Evolutionary conservation across 64 coral and sea anemone species (phyloP), one percentile per base, ranked within the genome.

Genomic region (Trachythela sp.): DNA sequence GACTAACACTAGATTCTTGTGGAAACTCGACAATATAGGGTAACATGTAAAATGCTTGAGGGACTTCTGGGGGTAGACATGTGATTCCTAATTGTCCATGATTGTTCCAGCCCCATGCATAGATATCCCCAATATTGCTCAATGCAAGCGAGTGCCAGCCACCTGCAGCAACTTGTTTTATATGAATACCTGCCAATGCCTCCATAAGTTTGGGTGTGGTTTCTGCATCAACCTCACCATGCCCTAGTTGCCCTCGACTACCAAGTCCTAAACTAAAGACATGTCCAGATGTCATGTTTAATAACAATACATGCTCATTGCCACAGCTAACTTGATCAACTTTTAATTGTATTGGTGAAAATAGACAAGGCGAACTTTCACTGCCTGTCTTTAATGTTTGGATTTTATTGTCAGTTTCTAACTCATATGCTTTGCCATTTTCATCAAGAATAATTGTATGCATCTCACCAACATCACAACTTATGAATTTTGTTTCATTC

Each of bases 71-170:
- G 35, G 90, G 40, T 18, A 56, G 40, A 45, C 39, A 67, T 30
- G 88, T 54, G 83, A 92, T 83, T 49, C 96, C 96, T 36, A 94
- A 67, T 48, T 99, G 96, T 40, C 96, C 96, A 85, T 84, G 89
- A 54, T 99, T 90, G 4, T 99, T 99, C 96, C 96, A 99, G 51
- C 96, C 96, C 96, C 95, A 97, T 43, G 71, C 90, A 77, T 97
- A 97, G 0, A 97, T 77, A 87, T 97, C 95, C 77, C 93, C 95
- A 91, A 39, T 85, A 20, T 94, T 91, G 89, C 93, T 99, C 50
- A 94, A 93, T 37, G 92, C 96, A 39, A 94, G 85, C 42, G 93
- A 99, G 71, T 99, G 96, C 96, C 96, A 99, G 13, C 96, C 96
- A 75, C 96, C 96, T 48, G 90, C 67, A 22, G 89, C 48, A 39